These are phyloP conservation scores for Andrena minutula DNA, from an alignment of 2,888 invertebrate genomes.

Conservation along the genomic window DNA sequence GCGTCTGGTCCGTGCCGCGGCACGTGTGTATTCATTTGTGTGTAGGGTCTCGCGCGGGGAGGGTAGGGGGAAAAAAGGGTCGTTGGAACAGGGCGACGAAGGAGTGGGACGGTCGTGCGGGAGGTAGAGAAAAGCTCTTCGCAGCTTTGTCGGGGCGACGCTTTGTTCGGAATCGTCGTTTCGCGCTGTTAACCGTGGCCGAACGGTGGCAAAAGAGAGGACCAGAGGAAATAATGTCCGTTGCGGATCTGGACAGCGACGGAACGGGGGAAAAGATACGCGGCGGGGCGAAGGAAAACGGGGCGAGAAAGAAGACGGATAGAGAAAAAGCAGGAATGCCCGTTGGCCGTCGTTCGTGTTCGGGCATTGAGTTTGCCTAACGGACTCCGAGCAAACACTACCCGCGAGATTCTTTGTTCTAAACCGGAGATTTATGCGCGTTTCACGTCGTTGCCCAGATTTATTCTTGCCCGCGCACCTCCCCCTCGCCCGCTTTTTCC, in stretches of 20 bases:
- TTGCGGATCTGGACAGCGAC: conserved; percentile 15
- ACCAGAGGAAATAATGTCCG: conserved; percentile 42
- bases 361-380: conserved; percentile 69
- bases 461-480: conserved; percentile 48
- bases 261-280: conserved; percentile 9
- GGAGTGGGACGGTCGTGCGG: background rate
- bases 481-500: background rate
- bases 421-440: conserved; percentile 69
- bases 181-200: conserved; percentile 59
- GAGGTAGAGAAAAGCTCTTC: conserved; percentile 41
- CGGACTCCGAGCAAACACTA: conserved; percentile 67
- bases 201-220: conserved; percentile 16
- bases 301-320: conserved; percentile 15
- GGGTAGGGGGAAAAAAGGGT: background rate
- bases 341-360: conserved; percentile 63
- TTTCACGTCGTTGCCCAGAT: conserved; percentile 62
- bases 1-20: conserved; percentile 6
- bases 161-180: conserved; percentile 58
- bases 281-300: background rate
- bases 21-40: conserved; percentile 48
- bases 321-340: conserved; percentile 52
- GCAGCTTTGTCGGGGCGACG: conserved; percentile 44
- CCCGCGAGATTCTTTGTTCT: conserved; percentile 68
- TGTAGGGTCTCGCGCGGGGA: background rate
- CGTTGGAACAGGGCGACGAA: background rate